Conservation (phyloP, 2,888 invertebrate genomes). For the Euproctis similis region DNA sequence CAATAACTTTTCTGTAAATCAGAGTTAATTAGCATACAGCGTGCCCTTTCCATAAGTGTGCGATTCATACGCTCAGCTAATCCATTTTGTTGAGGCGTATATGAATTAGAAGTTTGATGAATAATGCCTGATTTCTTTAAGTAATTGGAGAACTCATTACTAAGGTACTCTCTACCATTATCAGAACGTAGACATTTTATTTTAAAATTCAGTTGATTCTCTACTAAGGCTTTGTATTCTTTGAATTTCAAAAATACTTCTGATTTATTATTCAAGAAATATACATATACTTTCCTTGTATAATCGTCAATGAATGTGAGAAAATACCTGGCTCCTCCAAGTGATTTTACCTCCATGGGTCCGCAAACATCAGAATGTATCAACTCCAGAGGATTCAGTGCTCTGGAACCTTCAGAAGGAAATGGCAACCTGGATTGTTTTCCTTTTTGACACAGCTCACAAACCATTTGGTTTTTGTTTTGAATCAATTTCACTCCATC, state of each 20-base stretch:
- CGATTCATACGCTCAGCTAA: constrained; percentile 1
- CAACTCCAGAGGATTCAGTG: constrained; percentile 5
- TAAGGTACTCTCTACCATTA: constrained; percentile 2
- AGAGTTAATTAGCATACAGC: constrained; percentile 2
- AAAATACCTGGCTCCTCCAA: constrained; percentile 12
- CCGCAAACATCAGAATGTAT: no score
- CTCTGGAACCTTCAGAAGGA: constrained; percentile 1
- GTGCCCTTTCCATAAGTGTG: constrained; percentile 2
- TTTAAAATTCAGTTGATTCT: neutral
- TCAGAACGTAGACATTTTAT: constrained; percentile 3
- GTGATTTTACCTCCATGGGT: no score
- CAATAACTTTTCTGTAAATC: no score
- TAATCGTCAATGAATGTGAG: constrained; percentile 13
- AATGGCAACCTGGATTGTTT: constrained; percentile 1
- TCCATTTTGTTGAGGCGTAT: constrained; percentile 1
- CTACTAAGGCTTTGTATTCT: constrained; percentile 3
- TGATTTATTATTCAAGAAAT: constrained; percentile 3
- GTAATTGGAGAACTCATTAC: no score
- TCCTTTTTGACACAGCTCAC: neutral
- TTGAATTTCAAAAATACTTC: constrained; percentile 9
- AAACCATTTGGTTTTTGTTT: neutral
- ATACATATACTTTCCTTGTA: constrained; percentile 6
- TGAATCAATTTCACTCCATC: constrained; percentile 1
- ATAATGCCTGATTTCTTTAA: constrained; percentile 3
- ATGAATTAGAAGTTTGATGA: constrained; percentile 2